Base-by-base conservation (phyloP, 35 echinoderm and acorn worm genomes). In the Ophiothrix spiculata region DNA sequence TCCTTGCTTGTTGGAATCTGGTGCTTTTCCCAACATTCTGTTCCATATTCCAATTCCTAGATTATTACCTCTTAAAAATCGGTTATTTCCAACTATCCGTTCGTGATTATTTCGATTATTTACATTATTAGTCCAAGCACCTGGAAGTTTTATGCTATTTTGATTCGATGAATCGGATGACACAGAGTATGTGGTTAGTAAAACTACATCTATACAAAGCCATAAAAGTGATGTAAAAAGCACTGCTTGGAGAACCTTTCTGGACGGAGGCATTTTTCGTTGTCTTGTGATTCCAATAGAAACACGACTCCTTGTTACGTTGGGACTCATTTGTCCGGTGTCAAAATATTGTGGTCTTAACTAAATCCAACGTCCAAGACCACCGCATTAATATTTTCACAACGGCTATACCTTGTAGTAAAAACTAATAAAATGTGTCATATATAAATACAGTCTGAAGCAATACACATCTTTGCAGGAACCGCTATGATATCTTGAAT, bases 231-330 rank as follows among this genome's bases (percentile, higher is more conserved):
- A 69, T 2, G 60, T 69, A 69, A 69, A 69, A 2, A 69, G 60
- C 23, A 69, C 23, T 6, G 60, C 60, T 69, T 69, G 60, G 17
- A 69, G 60, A 69, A 69, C 60, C 25, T 69, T 69, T 69, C 60
- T 69, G 60, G 60, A 69, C 60, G 60, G 60, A 69, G 60, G 60
- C 60, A 69, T 69, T 69, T 69, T 69, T 69, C 60, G 4, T 10
- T 69, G 4, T 4, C 17, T 15, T 12, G 25, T 69, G 8, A 69
- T n/a, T 69, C 60, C 60, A 4, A 28, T 25, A 69, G 60, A 25
- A 69, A 28, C 60, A 15, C 60, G 60, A 69, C 60, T 69, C 60
- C 60, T 25, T 4, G 60, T 69, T n/a, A 69, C 60, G 60, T 69
- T 69, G 3, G 60, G 60, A 69, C 60, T 25, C 60, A 69, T 69